Percentiles rank a stretch among this genome's conserved stretches.
phyloP scores from a whole-genome alignment of 2,797 vertebrate genomes.

The Silurus lanzhouensis region DNA sequence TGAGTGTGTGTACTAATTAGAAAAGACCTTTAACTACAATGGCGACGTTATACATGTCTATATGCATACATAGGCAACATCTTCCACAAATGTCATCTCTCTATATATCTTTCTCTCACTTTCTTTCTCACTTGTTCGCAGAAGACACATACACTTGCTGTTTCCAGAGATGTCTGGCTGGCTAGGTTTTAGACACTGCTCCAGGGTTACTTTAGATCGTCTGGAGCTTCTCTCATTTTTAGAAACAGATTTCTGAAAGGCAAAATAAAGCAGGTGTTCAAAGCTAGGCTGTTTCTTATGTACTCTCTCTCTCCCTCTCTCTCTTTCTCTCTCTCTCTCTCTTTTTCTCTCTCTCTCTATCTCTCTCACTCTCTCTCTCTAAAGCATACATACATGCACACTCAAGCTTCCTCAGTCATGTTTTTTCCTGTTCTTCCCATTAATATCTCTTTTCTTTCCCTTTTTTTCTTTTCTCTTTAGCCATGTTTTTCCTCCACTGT shows the following conservation, averaged over 20 bases:
- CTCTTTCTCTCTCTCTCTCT: not conserved
- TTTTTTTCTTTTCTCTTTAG: constrained; percentile 21
- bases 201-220: constrained; percentile 41
- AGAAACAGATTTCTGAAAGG: constrained; percentile 35
- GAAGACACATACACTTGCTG: constrained; percentile 9
- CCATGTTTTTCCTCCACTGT: constrained; percentile 33
- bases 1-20: not conserved
- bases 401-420: constrained; percentile 22
- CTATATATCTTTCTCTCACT: not conserved
- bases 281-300: constrained; percentile 19
- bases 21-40: not conserved
- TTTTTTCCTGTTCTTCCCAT: constrained; percentile 19
- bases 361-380: not conserved
- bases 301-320: not conserved
- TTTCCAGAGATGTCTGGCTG: constrained; percentile 23
- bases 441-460: constrained; percentile 10
- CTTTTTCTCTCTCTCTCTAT: not conserved
- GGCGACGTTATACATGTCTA: not conserved
- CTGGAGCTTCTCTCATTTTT: constrained; percentile 32
- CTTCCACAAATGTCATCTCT: constrained; percentile 2
- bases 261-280: constrained; percentile 45
- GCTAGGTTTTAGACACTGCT: constrained; percentile 16
- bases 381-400: not conserved
- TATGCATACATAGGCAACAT: not conserved
- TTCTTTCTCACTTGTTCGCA: not conserved